Evolutionary conservation across 2,888 invertebrate species (phyloP).

Genomic region (Phrixothrix hirtus): DNA sequence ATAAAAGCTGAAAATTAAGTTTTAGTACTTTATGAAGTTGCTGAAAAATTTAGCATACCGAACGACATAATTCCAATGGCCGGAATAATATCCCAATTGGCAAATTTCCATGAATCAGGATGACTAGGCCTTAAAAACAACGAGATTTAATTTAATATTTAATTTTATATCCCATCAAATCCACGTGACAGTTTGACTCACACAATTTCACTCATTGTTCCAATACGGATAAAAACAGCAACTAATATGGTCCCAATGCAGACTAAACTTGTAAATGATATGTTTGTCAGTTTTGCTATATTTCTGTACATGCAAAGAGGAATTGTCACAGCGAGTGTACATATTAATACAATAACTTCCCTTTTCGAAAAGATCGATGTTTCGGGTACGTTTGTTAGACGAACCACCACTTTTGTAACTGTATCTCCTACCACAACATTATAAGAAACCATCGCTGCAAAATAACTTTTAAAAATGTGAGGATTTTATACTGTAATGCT

Average conservation of each 20-base stretch:
- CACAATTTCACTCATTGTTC: slow-evolving; percentile 64
- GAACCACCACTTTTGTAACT: slow-evolving; percentile 77
- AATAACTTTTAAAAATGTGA: too few relatives aligned
- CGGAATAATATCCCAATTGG: slow-evolving; percentile 73
- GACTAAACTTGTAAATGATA: slow-evolving; percentile 69
- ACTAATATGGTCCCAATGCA: slow-evolving; percentile 74
- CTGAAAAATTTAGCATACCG: slow-evolving; percentile 59
- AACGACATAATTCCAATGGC: slow-evolving; percentile 85
- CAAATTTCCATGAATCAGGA: slow-evolving; percentile 71
- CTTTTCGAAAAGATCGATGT: slow-evolving; percentile 64
- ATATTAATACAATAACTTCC: slow-evolving; percentile 70
- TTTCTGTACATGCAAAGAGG: slow-evolving; percentile 80
- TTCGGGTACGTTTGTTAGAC: slow-evolving; percentile 64
- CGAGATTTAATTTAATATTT: neutral
- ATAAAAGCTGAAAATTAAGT: slow-evolving; percentile 70
- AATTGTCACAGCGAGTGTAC: slow-evolving; percentile 73
- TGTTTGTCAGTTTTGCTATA: slow-evolving; percentile 70
- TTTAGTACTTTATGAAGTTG: neutral
- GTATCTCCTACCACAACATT: slow-evolving; percentile 88
- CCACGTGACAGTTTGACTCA: too few relatives aligned
- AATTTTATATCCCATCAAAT: neutral
- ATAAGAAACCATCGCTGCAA: slow-evolving; percentile 84
- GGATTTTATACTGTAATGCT: too few relatives aligned
- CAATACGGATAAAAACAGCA: slow-evolving; percentile 66
- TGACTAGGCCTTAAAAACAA: slow-evolving; percentile 62